A percentile compares a stretch with the other conserved stretches of the same genome.
Evolutionary conservation across 2,888 invertebrate genomes (phyloP).

Genomic region (Cephus pulcher): DNA sequence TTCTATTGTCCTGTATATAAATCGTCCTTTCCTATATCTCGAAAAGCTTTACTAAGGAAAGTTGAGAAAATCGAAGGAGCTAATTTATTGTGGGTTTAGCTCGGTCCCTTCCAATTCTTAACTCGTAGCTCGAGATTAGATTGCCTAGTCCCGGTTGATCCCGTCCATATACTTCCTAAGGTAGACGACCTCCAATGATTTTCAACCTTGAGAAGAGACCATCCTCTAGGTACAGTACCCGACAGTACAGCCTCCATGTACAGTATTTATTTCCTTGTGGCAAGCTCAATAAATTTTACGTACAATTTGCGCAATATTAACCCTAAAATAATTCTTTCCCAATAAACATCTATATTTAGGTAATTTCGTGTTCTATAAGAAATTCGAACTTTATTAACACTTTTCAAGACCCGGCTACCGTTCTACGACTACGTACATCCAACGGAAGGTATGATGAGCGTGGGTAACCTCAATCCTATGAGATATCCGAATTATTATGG

Average conservation of each 20-base stretch:
- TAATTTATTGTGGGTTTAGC: background rate
- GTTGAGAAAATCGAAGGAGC: background rate
- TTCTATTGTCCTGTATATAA: background rate
- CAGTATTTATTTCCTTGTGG: background rate
- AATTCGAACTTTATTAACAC: background rate
- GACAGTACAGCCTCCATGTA: background rate
- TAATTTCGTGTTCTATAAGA: background rate
- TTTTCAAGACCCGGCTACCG: slow-evolving; percentile 42
- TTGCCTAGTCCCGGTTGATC: background rate
- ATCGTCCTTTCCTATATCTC: background rate
- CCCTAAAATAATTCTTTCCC: background rate
- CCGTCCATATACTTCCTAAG: background rate
- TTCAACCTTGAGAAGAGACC: background rate
- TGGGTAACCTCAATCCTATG: slow-evolving; percentile 26
- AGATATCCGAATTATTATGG: slow-evolving; percentile 54
- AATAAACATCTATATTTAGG: background rate
- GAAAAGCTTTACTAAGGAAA: background rate
- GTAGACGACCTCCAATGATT: background rate
- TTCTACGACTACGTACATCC: slow-evolving; percentile 57
- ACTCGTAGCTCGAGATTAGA: background rate
- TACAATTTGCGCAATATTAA: background rate
- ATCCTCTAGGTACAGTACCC: background rate
- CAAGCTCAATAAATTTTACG: background rate
- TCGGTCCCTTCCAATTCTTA: background rate
- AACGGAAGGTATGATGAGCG: slow-evolving; percentile 28